Evolutionary conservation across 2,888 invertebrate genomes (phyloP), one percentile per base, ranked within the genome.

Genomic region (Nephrotoma appendiculata): DNA sequence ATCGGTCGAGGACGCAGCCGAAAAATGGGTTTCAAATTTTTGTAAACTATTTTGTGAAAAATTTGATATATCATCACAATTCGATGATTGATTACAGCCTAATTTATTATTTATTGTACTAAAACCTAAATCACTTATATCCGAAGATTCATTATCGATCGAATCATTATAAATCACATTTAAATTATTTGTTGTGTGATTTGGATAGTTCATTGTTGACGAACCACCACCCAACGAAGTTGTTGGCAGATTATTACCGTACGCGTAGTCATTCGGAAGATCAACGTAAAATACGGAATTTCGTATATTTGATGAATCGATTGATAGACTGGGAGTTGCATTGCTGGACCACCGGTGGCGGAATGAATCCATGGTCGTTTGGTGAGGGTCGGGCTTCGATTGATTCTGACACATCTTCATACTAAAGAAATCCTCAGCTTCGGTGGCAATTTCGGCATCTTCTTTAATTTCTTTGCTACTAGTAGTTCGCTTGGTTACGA

Each of bases 381-480:
- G 92, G 91, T 41, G 91, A 92, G 3, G 91, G 91, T 87, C 91
- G 87, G 5, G 92, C 91, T 88, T 92, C 91, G 87, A 92, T 91
- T 2, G 91, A 91, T 88, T 91, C 91, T 1, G 90, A 90, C 12
- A 90, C 91, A 86, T 92, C 92, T 87, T 91, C 91, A n/a, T n/a
- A 86, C 91, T 91, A 86, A 4, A 89, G 92, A 97, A 98, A 88
- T 96, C 96, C 43, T 97, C 95, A 0, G 98, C 98, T 91, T 98
- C 98, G 0, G 97, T 94, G 11, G 97, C 98, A 87, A 97, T 93
- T 92, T 99, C 98, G 87, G 97, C 95, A 90, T 93, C 94, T 87
- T 92, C 92, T 5, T 94, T 94, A 41, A 83, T 31, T 42, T 42
- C 41, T 31, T 45, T 45, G 4, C 41, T 48, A 15, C 42, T 42